A percentile compares a stretch with the other conserved stretches of the same genome.
Evolutionary conservation across 2,888 invertebrate species (phyloP).

Genomic region (Chaetogeoica ovagalla): DNA sequence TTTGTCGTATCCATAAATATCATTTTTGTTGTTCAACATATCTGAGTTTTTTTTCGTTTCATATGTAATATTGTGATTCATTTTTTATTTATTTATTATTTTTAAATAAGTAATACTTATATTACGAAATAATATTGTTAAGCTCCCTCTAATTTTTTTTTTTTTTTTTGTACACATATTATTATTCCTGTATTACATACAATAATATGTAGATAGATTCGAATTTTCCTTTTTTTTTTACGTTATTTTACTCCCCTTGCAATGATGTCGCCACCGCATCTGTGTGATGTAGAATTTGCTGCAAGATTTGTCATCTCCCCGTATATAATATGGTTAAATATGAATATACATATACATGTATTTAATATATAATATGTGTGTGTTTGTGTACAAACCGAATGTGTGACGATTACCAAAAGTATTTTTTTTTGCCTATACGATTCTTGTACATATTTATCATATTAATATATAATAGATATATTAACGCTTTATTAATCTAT

Average conservation of each 20-base stretch:
- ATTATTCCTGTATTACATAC: not conserved
- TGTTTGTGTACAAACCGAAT: not conserved
- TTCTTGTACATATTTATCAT: not conserved
- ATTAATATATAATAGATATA: constrained; percentile 19
- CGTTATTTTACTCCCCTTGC: not conserved
- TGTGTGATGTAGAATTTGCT: not conserved
- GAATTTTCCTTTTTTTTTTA: not conserved
- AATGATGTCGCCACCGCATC: too few relatives aligned
- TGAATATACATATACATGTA: not conserved
- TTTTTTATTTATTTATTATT: not conserved
- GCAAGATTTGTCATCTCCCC: not conserved
- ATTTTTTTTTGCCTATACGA: constrained; percentile 23
- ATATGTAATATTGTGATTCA: constrained; percentile 23
- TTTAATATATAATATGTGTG: not conserved
- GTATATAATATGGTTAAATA: not conserved
- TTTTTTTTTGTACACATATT: constrained; percentile 35
- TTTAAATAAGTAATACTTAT: not conserved
- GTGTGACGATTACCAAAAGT: constrained; percentile 41
- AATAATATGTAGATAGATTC: too few relatives aligned
- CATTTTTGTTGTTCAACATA: constrained; percentile 12
- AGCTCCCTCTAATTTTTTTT: not conserved
- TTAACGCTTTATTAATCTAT: constrained; percentile 46
- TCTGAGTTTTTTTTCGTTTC: constrained; percentile 17
- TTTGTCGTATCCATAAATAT: not conserved
- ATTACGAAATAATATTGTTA: constrained; percentile 25